Evolutionary conservation across 2,113 vertebrate genomes (phyloP).

Genomic region (Elachura formosa): DNA sequence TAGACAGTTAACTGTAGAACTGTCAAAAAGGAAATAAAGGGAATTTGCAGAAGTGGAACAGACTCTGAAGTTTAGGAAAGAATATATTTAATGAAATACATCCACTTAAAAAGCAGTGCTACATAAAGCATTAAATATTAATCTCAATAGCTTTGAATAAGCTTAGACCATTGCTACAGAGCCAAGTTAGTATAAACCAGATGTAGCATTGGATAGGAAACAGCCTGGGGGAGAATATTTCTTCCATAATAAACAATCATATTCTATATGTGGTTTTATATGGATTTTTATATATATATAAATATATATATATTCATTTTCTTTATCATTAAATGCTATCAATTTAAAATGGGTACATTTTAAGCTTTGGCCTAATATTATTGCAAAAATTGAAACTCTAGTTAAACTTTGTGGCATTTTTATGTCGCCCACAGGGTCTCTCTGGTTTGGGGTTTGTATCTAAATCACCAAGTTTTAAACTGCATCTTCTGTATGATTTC

Average conservation of each 20-base stretch:
- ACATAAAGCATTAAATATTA: background rate
- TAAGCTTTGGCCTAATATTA: background rate
- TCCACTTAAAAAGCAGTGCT: background rate
- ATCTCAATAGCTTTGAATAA: background rate
- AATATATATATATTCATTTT: too few relatives aligned
- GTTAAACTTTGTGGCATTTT: background rate
- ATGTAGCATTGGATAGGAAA: background rate
- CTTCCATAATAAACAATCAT: background rate
- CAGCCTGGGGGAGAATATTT: background rate
- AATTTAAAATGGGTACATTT: background rate
- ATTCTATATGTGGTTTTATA: background rate
- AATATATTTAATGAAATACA: background rate
- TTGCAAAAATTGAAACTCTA: background rate
- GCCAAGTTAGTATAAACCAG: background rate
- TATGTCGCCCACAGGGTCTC: background rate
- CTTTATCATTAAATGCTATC: background rate
- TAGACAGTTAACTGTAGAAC: background rate
- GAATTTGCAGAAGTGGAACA: background rate
- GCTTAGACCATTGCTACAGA: background rate
- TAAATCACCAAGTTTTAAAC: background rate
- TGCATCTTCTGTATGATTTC: background rate
- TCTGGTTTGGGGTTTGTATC: background rate
- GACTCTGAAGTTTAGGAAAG: background rate
- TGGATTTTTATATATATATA: background rate
- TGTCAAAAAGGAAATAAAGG: background rate